Evolutionary conservation across 2,797 vertebrate genomes (phyloP).

Genomic region (Serranus cabrilla): DNA sequence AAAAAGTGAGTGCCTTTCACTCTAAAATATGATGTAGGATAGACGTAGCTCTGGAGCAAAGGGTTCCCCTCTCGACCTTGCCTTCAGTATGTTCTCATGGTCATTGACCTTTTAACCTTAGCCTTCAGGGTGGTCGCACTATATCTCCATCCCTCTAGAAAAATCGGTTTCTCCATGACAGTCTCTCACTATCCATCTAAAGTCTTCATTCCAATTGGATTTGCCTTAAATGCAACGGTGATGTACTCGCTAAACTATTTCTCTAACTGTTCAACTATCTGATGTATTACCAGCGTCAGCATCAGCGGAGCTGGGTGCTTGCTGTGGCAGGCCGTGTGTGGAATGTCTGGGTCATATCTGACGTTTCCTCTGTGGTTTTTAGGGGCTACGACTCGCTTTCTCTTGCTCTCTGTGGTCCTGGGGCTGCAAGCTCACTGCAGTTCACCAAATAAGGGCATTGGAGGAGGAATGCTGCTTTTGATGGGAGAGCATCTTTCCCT

Average conservation of each 20-base stretch:
- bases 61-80: neutral
- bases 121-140: conserved; percentile 59
- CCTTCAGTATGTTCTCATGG: conserved; percentile 45
- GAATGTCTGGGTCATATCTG: conserved; percentile 86
- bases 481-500: conserved; percentile 80
- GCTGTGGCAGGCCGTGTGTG: conserved; percentile 62
- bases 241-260: conserved; percentile 12
- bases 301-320: conserved; percentile 61
- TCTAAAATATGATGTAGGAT: conserved; percentile 17
- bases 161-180: conserved; percentile 18
- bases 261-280: conserved; percentile 5
- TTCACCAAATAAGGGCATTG: conserved; percentile 90
- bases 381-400: conserved; percentile 74
- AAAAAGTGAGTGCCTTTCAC: neutral
- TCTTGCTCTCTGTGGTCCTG: conserved; percentile 70
- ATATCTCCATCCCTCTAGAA: conserved; percentile 9
- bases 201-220: conserved; percentile 8
- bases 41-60: conserved; percentile 29
- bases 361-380: conserved; percentile 82
- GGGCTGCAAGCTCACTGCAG: conserved; percentile 69
- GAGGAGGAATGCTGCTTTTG: conserved; percentile 81
- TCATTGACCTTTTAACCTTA: conserved; percentile 53
- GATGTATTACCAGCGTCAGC: conserved; percentile 23
- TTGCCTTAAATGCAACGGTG: neutral
- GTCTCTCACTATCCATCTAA: conserved; percentile 3